Conservation (phyloP, 2,797 vertebrate species). For the Chiroxiphia lanceolata region DNA sequence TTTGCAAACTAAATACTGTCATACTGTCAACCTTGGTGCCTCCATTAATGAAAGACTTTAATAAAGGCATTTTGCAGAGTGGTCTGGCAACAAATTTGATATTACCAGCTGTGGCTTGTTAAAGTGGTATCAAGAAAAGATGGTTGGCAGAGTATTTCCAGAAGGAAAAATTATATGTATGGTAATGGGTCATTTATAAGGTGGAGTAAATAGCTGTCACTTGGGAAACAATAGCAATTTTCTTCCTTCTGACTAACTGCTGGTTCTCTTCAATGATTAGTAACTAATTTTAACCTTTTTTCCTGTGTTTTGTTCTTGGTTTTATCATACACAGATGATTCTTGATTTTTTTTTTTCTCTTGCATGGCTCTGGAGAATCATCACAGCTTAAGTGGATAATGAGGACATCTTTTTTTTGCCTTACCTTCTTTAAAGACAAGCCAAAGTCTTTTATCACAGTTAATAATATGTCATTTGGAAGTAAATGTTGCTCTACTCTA, state of each 20-base stretch:
- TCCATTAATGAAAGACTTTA: conserved; percentile 33
- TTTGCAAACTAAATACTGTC: conserved; percentile 11
- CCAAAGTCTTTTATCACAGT: not conserved
- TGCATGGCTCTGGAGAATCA: not conserved
- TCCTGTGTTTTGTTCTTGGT: not conserved
- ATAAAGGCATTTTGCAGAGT: not conserved
- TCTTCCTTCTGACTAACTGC: not conserved
- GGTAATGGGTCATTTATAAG: not conserved
- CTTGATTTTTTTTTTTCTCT: not conserved
- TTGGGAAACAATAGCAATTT: not conserved
- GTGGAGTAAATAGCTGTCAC: not conserved
- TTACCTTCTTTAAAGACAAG: not conserved
- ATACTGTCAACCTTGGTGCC: conserved; percentile 23
- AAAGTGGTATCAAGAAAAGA: conserved; percentile 11
- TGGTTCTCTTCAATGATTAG: not conserved
- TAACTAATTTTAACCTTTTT: not conserved
- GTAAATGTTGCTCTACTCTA: not conserved
- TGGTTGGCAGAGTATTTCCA: conserved; percentile 19
- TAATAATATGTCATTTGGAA: not conserved
- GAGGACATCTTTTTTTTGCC: not conserved
- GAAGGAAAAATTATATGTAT: conserved; percentile 6
- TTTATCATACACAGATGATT: not conserved
- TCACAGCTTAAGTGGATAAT: not conserved
- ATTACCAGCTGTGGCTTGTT: conserved; percentile 29
- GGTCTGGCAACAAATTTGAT: not conserved